phyloP scores from a whole-genome alignment of 2,888 invertebrate species.

The Arrhopalites spinosus region DNA sequence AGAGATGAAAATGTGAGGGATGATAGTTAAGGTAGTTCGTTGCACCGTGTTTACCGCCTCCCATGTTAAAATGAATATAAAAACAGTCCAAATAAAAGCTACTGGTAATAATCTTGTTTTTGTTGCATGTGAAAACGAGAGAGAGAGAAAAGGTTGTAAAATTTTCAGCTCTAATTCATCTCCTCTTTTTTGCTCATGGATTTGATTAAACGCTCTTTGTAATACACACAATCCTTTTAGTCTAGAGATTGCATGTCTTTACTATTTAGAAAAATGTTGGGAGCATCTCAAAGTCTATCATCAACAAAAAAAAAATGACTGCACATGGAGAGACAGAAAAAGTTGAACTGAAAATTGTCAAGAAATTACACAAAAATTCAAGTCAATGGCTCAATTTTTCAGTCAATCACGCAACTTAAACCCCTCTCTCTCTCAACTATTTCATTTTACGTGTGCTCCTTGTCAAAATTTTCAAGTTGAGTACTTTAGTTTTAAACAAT shows the following conservation, averaged over 20 bases:
- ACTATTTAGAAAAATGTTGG: background rate
- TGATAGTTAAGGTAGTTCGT: background rate
- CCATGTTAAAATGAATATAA: too few species aligned
- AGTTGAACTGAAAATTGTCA: background rate
- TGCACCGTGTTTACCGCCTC: background rate
- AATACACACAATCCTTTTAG: background rate
- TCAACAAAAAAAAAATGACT: background rate
- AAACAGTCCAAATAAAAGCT: too few species aligned
- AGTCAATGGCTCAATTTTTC: too few species aligned
- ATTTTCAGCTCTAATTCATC: constrained; percentile 1
- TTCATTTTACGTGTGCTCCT: too few species aligned
- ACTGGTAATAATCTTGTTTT: too few species aligned
- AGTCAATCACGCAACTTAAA: too few species aligned
- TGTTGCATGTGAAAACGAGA: too few species aligned
- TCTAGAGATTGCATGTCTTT: background rate
- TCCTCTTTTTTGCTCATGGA: background rate
- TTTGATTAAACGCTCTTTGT: background rate
- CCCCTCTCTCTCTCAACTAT: too few species aligned
- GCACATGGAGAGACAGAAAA: background rate
- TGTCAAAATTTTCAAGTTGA: too few species aligned
- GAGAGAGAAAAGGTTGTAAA: background rate
- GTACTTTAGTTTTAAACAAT: too few species aligned
- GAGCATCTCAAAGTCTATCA: background rate
- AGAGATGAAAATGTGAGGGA: too few species aligned
- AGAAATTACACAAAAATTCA: too few species aligned